Evolutionary conservation across 2,797 vertebrate species (phyloP).

Genomic region (Oreochromis mossambicus): DNA sequence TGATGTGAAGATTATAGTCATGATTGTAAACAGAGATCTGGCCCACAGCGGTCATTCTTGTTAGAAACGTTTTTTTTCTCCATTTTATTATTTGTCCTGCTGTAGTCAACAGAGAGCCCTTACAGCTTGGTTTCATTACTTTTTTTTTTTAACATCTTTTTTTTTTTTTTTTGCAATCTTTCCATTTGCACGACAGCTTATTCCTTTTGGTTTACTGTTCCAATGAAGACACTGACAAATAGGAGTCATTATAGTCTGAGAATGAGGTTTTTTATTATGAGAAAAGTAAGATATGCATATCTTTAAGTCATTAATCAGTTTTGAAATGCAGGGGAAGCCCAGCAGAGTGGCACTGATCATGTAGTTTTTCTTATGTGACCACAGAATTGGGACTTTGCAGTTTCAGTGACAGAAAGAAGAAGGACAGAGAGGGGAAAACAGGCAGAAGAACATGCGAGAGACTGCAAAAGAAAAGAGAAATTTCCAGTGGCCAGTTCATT

Average conservation of each 20-base stretch:
- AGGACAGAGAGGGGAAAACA: neutral
- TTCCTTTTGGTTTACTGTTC: neutral
- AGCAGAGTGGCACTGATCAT: neutral
- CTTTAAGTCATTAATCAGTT: neutral
- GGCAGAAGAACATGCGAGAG: neutral
- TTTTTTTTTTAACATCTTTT: accelerated
- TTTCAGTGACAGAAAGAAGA: slow-evolving; percentile 12
- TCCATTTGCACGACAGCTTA: neutral
- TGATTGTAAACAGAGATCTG: neutral
- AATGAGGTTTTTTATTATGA: neutral
- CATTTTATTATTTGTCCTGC: neutral
- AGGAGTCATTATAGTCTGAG: neutral
- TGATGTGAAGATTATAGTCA: neutral
- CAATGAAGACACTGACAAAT: neutral
- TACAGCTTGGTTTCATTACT: neutral
- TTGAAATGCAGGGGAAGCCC: neutral
- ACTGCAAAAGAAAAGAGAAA: slow-evolving; percentile 45
- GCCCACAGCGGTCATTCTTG: neutral
- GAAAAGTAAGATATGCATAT: neutral
- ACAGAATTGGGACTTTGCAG: neutral
- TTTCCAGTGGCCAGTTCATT: slow-evolving; percentile 58
- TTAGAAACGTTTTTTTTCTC: neutral
- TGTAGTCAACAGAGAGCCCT: neutral
- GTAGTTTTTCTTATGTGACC: neutral
- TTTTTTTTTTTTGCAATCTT: neutral